A percentile compares a stretch with the other conserved stretches of the same genome.
Conservation (phyloP, 2,113 vertebrate genomes). For the Sapajus apella region DNA sequence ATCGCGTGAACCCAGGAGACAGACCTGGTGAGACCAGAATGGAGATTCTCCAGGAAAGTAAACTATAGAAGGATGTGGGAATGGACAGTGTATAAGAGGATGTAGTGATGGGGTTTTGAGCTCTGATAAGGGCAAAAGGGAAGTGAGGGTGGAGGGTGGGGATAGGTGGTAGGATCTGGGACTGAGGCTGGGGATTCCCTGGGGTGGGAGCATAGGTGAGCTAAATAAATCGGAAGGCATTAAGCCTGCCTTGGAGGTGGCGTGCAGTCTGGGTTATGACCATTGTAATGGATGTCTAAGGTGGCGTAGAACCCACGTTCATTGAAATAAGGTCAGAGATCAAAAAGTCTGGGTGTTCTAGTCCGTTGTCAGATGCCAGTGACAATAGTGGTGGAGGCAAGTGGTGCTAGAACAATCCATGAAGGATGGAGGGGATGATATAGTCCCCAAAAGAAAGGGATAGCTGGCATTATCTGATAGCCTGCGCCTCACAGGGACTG, state of each 20-base stretch:
- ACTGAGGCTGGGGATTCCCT: background rate
- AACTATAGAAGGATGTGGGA: background rate
- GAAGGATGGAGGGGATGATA: no score
- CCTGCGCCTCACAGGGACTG: fast-evolving
- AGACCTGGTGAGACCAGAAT: background rate
- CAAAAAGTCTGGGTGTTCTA: background rate
- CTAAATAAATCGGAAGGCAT: background rate
- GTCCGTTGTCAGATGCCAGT: background rate
- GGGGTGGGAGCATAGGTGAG: background rate
- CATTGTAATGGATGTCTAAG: fast-evolving
- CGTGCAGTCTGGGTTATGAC: fast-evolving
- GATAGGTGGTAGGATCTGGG: fast-evolving
- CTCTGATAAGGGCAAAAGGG: no score
- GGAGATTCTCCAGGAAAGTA: background rate
- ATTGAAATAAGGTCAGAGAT: background rate
- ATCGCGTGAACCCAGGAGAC: no score
- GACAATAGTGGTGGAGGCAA: fast-evolving
- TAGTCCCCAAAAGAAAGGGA: no score
- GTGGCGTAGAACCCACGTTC: fast-evolving
- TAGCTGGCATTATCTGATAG: fast-evolving
- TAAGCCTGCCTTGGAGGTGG: background rate
- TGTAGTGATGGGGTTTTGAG: fast-evolving
- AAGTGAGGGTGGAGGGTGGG: background rate
- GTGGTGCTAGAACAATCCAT: fast-evolving
- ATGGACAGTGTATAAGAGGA: background rate